Conservation (phyloP, 2,888 invertebrate genomes). For the Lepeophtheirus nordmannii region DNA sequence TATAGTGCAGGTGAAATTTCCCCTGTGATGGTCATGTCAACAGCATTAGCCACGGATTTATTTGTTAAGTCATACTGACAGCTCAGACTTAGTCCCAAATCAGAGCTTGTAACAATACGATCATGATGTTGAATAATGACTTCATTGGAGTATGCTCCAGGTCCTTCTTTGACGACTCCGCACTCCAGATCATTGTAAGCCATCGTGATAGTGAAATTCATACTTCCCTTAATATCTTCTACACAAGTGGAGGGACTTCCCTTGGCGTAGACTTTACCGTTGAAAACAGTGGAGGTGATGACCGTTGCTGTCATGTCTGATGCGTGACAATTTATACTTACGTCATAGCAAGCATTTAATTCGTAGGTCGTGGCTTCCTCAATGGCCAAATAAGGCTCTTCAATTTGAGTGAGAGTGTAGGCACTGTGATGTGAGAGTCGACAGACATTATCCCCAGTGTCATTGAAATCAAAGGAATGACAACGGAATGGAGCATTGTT, state of each 20-base stretch:
- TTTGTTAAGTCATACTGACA: conserved; percentile 87
- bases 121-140: conserved; percentile 82
- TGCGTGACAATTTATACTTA: conserved; percentile 69
- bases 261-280: conserved; percentile 86
- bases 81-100: conserved; percentile 77
- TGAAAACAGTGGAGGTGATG: conserved; percentile 77
- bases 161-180: conserved; percentile 73
- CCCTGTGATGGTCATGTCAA: conserved; percentile 55
- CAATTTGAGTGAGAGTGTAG: conserved; percentile 52
- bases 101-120: conserved; percentile 82
- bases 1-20: conserved; percentile 70
- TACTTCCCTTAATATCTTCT: conserved; percentile 65
- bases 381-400: conserved; percentile 39
- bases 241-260: conserved; percentile 84
- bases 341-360: conserved; percentile 81
- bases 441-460: conserved; percentile 82
- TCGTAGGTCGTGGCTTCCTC: conserved; percentile 83
- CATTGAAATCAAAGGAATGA: conserved; percentile 84
- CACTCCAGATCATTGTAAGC: conserved; percentile 81
- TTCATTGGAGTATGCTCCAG: conserved; percentile 73
- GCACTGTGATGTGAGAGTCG: conserved; percentile 78
- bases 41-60: conserved; percentile 81
- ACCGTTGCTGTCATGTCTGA: conserved; percentile 85
- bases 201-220: conserved; percentile 82
- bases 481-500: conserved; percentile 74